Base-by-base conservation (phyloP, 2,797 vertebrate species). In the Sebastes ruberrimus region DNA sequence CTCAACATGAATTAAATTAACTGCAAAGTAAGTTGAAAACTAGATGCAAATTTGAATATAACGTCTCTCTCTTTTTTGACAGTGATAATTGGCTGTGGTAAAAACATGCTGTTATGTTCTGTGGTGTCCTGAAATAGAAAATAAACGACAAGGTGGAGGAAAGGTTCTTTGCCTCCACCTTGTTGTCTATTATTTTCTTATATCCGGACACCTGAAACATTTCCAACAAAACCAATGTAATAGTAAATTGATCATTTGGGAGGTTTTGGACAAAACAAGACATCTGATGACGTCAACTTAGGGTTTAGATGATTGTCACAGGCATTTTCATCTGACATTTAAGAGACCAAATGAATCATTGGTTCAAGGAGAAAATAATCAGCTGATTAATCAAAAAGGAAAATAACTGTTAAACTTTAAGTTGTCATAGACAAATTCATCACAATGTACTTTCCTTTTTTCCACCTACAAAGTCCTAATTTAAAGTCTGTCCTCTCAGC, bases 401-500 rank as follows among this genome's bases (percentile, higher is more conserved):
- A 78, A 59, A 57, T 20, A 10, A 14, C 13, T 10, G 4, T 42
- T 35, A 52, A 25, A 55, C 20, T 64, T 74, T 11, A 22, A 35
- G 16, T 56, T 46, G 42, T 61, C 22, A 53, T 27, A 42, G 22
- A 49, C 4, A 62, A 64, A 13, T 14, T 35, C n/a, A 23, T 23
- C 11, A 38, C 32, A 62, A 62, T 14, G 14, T 22, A 55, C 0
- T 1, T 22, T 25, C 18, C 42, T 57, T 23, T 55, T 20, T 2
- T 1, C 10, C 9, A 4, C 20, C 53, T 1, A 56, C 23, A 18
- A 25, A 3, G 38, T 23, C 10, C 28, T 25, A 30, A 14, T 56
- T 60, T 56, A 10, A 64, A 46, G 38, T 38, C 25, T 72, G 85
- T 89, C 91, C 85, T 88, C 88, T 86, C 85, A 88, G 76, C 33